Conservation (phyloP, 64 coral and sea anemone species). For the Stylophora pistillata region DNA sequence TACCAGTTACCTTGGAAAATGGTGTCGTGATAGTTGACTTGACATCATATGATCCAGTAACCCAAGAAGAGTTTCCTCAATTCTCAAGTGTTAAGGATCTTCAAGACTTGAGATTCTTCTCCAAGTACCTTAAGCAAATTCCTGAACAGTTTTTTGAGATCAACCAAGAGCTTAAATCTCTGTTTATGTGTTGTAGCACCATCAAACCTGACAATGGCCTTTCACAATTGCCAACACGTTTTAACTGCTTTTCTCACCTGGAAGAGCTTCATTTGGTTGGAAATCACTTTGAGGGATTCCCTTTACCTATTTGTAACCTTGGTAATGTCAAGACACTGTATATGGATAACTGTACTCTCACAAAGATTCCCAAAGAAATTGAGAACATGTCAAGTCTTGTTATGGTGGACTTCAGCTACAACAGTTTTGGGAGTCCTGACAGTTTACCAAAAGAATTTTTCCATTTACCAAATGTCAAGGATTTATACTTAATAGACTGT, state of each 20-base stretch:
- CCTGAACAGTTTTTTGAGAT: constrained; percentile 47
- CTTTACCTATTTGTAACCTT: constrained; percentile 68
- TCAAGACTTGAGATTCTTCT: constrained; percentile 64
- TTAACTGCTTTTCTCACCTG: constrained; percentile 47
- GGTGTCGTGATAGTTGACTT: constrained; percentile 54
- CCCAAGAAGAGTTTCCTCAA: constrained; percentile 16
- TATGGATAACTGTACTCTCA: constrained; percentile 68
- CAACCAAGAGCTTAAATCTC: constrained; percentile 6
- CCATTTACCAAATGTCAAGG: constrained; percentile 58
- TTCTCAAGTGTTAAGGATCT: constrained; percentile 32
- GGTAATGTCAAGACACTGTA: constrained; percentile 67
- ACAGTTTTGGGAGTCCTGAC: constrained; percentile 30
- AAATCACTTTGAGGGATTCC: constrained; percentile 77
- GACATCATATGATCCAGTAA: constrained; percentile 59
- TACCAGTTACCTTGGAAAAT: constrained; percentile 36
- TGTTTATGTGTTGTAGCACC: constrained; percentile 56
- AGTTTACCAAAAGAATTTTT: constrained; percentile 66
- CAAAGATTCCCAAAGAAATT: constrained; percentile 61
- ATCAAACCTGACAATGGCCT: constrained; percentile 54
- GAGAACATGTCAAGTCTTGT: constrained; percentile 48
- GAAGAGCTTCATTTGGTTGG: constrained; percentile 66
- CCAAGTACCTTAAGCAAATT: constrained; percentile 58
- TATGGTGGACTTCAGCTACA: constrained; percentile 77
- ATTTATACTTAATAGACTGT: constrained; percentile 81
- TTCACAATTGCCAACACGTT: constrained; percentile 46